Percentiles rank a stretch among this genome's conserved stretches.
phyloP scores from a whole-genome alignment of 2,888 invertebrate species.

The Tipula helvola region DNA sequence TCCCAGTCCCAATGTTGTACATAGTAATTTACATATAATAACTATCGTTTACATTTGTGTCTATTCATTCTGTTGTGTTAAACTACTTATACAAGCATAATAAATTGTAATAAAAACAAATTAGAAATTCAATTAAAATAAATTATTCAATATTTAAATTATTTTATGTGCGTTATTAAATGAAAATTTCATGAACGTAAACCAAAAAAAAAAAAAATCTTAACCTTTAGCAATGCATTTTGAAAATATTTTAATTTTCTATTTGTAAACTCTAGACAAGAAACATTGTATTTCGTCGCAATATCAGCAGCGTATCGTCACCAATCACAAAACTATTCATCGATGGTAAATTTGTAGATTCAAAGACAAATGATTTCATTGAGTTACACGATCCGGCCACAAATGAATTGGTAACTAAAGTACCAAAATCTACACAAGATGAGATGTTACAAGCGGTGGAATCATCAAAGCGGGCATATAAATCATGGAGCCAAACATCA shows the following conservation, averaged over 20 bases:
- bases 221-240: background rate
- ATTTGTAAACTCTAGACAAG: background rate
- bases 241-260: background rate
- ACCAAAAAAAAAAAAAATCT: background rate
- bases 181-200: background rate
- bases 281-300: background rate
- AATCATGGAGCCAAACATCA: slow-evolving; percentile 82
- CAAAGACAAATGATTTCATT: slow-evolving; percentile 86
- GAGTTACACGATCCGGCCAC: slow-evolving; percentile 94
- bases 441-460: slow-evolving; percentile 87
- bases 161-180: background rate
- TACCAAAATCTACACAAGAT: slow-evolving; percentile 76
- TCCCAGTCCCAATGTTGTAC: background rate
- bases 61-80: background rate
- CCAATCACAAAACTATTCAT: slow-evolving; percentile 88
- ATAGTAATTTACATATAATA: background rate
- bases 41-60: background rate
- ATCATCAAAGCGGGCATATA: slow-evolving; percentile 65
- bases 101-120: background rate
- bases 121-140: background rate
- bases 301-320: background rate
- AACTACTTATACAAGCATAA: too few species aligned
- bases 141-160: background rate
- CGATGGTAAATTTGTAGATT: slow-evolving; percentile 87
- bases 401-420: slow-evolving; percentile 68